phyloP scores from a whole-genome alignment of 2,797 vertebrate species.

The Miichthys miiuy region DNA sequence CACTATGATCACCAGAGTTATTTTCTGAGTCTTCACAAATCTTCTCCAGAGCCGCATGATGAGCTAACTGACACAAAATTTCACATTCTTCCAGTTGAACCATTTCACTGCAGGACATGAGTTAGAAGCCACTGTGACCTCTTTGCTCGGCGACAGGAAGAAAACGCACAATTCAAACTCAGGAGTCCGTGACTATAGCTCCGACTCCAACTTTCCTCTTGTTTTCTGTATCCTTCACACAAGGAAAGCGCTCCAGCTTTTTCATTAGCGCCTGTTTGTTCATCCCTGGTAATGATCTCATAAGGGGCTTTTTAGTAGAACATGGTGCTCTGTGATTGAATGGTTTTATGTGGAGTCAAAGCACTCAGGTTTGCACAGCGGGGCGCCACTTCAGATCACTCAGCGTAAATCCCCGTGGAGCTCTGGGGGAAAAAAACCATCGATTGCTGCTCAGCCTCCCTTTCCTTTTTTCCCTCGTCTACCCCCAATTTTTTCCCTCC shows the following conservation, averaged over 20 bases:
- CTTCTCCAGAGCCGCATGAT: not conserved
- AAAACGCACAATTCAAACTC: conserved; percentile 9
- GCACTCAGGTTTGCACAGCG: conserved; percentile 82
- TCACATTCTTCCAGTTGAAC: not conserved
- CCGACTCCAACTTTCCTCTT: conserved; percentile 29
- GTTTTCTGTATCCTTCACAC: conserved; percentile 32
- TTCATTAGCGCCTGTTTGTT: conserved; percentile 79
- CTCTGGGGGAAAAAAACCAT: conserved; percentile 68
- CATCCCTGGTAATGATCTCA: conserved; percentile 79
- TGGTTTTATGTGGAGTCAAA: conserved; percentile 83
- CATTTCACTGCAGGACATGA: conserved; percentile 5
- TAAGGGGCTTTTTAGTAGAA: conserved; percentile 81
- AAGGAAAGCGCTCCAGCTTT: conserved; percentile 51
- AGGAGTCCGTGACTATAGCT: not conserved
- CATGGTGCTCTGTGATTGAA: conserved; percentile 79
- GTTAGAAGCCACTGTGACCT: not conserved
- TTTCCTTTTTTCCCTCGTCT: conserved; percentile 50
- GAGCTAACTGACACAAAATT: not conserved
- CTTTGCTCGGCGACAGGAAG: conserved; percentile 3
- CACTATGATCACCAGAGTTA: not conserved
- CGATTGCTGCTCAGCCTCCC: conserved; percentile 67
- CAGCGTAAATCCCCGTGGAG: conserved; percentile 75
- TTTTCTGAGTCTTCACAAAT: not conserved
- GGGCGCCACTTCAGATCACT: conserved; percentile 81
- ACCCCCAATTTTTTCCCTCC: conserved; percentile 51